These are phyloP conservation scores for Parus major DNA, from an alignment of 2,113 vertebrate genomes.

Conservation along the genomic window DNA sequence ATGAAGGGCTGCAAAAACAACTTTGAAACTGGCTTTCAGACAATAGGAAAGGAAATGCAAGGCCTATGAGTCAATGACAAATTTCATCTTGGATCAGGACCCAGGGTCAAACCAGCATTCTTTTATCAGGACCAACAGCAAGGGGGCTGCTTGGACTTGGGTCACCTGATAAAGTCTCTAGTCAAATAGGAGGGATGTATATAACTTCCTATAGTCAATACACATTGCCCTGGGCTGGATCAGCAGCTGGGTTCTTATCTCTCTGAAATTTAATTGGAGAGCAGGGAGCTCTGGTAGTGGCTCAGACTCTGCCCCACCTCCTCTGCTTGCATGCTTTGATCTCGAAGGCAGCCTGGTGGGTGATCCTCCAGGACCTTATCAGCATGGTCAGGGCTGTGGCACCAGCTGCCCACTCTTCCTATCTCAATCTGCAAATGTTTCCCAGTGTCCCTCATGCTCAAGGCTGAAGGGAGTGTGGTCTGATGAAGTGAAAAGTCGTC, in stretches of 20 bases:
- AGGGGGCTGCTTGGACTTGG: not conserved
- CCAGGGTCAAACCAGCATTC: constrained; percentile 19
- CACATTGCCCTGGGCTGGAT: not conserved
- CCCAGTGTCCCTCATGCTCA: fast-evolving
- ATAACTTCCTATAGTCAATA: not conserved
- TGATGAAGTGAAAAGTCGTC: not conserved
- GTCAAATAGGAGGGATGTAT: not conserved
- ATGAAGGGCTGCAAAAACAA: not conserved
- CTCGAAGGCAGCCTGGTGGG: not conserved
- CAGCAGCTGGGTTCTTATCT: not conserved
- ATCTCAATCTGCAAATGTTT: not conserved
- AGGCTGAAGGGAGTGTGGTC: not conserved
- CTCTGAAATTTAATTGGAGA: not conserved
- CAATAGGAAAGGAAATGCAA: constrained; percentile 51
- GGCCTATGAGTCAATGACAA: constrained; percentile 19
- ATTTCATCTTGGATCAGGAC: constrained; percentile 24
- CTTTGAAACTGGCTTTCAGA: constrained; percentile 47
- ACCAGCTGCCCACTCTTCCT: not conserved
- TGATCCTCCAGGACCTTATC: not conserved
- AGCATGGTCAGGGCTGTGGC: not conserved
- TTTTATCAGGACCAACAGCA: not conserved
- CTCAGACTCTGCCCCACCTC: not conserved
- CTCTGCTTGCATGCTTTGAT: not conserved
- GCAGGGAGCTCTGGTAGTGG: not conserved
- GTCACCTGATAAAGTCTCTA: not conserved